Evolutionary conservation across 2,797 vertebrate genomes (phyloP), one percentile per base, ranked within the genome.

Genomic region (Gallinago stenura): DNA sequence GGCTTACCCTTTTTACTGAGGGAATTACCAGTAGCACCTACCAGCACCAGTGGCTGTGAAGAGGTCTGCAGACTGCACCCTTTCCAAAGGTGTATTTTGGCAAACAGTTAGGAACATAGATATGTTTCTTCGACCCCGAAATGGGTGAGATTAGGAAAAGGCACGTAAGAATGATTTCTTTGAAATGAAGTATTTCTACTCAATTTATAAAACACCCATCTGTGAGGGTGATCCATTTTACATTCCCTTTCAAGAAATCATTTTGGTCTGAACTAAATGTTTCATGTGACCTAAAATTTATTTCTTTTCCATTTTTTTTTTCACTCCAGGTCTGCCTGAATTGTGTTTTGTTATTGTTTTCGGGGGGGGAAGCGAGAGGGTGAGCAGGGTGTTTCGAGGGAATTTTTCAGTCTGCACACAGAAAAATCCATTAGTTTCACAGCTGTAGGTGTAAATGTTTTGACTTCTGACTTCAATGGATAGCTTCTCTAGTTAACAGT

Each of bases 371-470:
- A 15, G 30, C 30, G 20, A 81, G 14, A 24, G 9, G 7, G 7
- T 16, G 64, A 83, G 24, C 28, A 68, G 10, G 25, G 24, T 72
- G 30, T 75, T 95, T 78, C 1, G 5, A 76, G 83, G n/a, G 73
- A 83, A 69, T 69, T 86, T 92, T 95, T 95, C 50, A 58, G 62
- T 51, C 83, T 58, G 28, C 61, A 90, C 51, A 87, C 28, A 93
- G 58, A 88, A 93, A 83, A 87, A 93, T 73, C 68, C 68, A 71
- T 91, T 85, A 3, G 20, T 89, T 89, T 95, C 66, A 83, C 83
- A 89, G 71, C 45, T 90, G 60, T 54, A 84, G 60, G 66, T 87
- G 41, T 87, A 72, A 84, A 58, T 70, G 54, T 77, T 94, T 90
- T 93, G 46, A 56, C 58, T 86, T 88, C 54, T 69, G 77, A 81